Evolutionary conservation across 2,113 vertebrate genomes (phyloP).

Genomic region (Rhea americana): DNA sequence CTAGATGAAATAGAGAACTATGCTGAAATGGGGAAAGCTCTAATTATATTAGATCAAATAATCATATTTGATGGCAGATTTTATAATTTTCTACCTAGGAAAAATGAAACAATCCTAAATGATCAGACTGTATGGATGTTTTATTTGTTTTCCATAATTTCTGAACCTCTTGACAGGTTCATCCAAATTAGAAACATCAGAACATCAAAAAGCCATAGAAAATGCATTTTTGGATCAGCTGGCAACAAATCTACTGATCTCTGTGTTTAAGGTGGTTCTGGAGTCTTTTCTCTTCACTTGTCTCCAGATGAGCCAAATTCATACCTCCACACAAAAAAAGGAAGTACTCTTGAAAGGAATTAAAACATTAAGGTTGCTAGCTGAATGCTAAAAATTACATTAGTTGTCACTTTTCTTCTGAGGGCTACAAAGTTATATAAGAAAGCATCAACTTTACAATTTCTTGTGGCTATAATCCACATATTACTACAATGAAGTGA

Average conservation of each 20-base stretch:
- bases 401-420: neutral
- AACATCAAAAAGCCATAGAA: neutral
- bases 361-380: neutral
- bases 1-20: neutral
- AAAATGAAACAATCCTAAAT: neutral
- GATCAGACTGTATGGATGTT: neutral
- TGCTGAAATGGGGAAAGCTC: neutral
- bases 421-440: neutral
- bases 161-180: neutral
- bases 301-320: neutral
- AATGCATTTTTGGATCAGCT: neutral
- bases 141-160: neutral
- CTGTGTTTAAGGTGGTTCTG: neutral
- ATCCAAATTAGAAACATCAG: neutral
- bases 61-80: neutral
- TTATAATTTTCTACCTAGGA: neutral
- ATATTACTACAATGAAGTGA: neutral
- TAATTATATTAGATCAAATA: neutral
- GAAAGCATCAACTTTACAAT: neutral
- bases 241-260: neutral
- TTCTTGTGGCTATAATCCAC: neutral
- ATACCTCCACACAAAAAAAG: neutral
- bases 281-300: neutral
- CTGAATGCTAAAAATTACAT: neutral
- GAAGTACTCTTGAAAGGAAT: neutral